Evolutionary conservation across 2,888 invertebrate species (phyloP).

Genomic region (Mythimna impura): DNA sequence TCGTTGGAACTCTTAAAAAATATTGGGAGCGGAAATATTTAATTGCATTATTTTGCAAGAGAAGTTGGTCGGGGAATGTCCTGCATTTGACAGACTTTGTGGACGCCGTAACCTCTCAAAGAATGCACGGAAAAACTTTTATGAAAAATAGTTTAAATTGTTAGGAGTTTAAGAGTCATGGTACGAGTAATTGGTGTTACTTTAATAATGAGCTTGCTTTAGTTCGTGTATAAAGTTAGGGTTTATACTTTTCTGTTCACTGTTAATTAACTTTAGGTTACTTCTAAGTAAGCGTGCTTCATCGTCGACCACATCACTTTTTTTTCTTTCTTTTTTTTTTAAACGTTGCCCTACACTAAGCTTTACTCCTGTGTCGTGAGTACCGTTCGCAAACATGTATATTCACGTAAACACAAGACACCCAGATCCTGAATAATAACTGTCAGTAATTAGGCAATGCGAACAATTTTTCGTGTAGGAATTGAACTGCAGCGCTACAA

Average conservation of each 20-base stretch:
- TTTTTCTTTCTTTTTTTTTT: too few species aligned
- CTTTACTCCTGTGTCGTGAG: too few species aligned
- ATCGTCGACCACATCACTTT: too few species aligned
- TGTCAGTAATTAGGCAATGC: too few species aligned
- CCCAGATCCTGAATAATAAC: too few species aligned
- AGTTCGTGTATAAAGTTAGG: background rate
- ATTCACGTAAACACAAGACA: too few species aligned
- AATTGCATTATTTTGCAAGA: slow-evolving; percentile 80
- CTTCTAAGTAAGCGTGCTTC: too few species aligned
- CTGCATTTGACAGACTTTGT: slow-evolving; percentile 59
- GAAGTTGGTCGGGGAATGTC: slow-evolving; percentile 55
- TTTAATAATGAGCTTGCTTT: slow-evolving; percentile 40
- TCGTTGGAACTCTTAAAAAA: slow-evolving; percentile 68
- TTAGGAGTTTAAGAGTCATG: slow-evolving; percentile 29
- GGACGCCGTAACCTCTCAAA: slow-evolving; percentile 49
- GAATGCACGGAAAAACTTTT: slow-evolving; percentile 41
- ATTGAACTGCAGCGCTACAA: too few species aligned
- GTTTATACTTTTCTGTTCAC: too few species aligned
- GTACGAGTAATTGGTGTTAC: slow-evolving; percentile 40
- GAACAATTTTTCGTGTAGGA: too few species aligned
- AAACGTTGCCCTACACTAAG: too few species aligned
- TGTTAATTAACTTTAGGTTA: background rate
- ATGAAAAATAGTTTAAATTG: slow-evolving; percentile 38
- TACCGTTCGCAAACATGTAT: too few species aligned
- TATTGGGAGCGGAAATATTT: slow-evolving; percentile 82